Evolutionary conservation across 37 sponge, comb jelly and placozoan species (phyloP).

Genomic region (Tethya wilhelma): DNA sequence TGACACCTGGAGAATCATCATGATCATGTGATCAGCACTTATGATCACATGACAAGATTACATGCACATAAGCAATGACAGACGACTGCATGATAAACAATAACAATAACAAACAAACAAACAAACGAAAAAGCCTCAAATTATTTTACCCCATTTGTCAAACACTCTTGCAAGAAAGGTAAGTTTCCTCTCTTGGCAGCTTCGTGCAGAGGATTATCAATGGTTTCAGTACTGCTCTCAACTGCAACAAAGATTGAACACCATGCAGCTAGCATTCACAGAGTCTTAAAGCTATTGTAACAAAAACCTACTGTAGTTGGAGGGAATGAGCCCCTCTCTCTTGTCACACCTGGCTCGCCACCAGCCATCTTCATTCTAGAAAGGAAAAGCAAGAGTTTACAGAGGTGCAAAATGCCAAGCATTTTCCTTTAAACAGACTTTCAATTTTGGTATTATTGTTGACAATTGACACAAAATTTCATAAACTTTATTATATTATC

Average conservation of each 20-base stretch:
- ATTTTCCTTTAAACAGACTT: too few species aligned
- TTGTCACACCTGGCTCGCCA: slow-evolving; percentile 79
- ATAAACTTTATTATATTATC: too few species aligned
- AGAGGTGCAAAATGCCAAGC: background rate
- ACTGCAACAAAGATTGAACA: slow-evolving; percentile 35
- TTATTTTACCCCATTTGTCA: slow-evolving; percentile 75
- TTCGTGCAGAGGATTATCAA: slow-evolving; percentile 96
- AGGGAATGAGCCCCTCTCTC: slow-evolving; percentile 88
- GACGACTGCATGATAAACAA: too few species aligned
- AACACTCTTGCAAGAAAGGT: slow-evolving; percentile 87
- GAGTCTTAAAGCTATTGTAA: background rate
- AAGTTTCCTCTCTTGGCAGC: slow-evolving; percentile 97
- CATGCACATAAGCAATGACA: background rate
- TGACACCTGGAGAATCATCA: slow-evolving; percentile 92
- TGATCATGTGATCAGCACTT: too few species aligned
- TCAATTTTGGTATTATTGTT: too few species aligned
- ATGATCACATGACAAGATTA: slow-evolving; percentile 20
- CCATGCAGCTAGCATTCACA: background rate
- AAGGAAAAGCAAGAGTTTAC: too few species aligned
- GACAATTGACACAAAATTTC: too few species aligned
- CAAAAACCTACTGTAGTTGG: slow-evolving; percentile 94
- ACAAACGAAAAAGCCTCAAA: too few species aligned
- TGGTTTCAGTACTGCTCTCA: slow-evolving; percentile 84
- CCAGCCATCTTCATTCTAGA: slow-evolving; percentile 91
- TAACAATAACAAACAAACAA: too few species aligned